phyloP scores from a whole-genome alignment of 2,888 invertebrate species.

The Craniophora ligustri region DNA sequence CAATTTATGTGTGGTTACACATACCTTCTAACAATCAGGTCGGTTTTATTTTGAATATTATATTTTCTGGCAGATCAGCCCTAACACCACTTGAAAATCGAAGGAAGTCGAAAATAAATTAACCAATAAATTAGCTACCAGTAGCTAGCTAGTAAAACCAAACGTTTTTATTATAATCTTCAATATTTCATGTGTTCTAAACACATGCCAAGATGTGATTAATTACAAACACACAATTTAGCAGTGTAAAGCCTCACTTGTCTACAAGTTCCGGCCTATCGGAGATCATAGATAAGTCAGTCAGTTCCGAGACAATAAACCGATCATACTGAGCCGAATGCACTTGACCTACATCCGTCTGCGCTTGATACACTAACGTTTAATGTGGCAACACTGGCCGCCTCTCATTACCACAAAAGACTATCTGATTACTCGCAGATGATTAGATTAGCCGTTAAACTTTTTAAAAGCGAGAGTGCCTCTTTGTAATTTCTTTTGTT shows the following conservation, averaged over 20 bases:
- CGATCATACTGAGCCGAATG: slow-evolving; percentile 39
- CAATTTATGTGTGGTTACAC: too few relatives aligned
- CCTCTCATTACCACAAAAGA: slow-evolving; percentile 21
- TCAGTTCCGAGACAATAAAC: slow-evolving; percentile 48
- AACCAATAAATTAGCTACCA: too few relatives aligned
- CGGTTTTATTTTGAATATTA: too few relatives aligned
- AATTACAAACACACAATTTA: slow-evolving; percentile 2
- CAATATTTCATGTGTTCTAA: too few relatives aligned
- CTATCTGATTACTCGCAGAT: slow-evolving; percentile 9
- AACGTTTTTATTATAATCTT: too few relatives aligned
- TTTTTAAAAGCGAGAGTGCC: slow-evolving; percentile 21
- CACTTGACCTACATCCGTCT: slow-evolving; percentile 59
- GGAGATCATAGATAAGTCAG: slow-evolving; percentile 13
- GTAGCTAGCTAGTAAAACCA: too few relatives aligned
- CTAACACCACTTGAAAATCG: too few relatives aligned
- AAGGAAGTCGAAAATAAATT: too few relatives aligned
- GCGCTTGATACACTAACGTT: slow-evolving; percentile 7
- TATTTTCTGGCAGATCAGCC: too few relatives aligned
- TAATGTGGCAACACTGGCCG: slow-evolving; percentile 18
- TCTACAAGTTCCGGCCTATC: slow-evolving; percentile 48
- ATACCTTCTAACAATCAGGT: too few relatives aligned
- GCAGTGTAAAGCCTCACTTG: slow-evolving; percentile 26
- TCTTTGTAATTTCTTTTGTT: slow-evolving; percentile 35
- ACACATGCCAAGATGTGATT: too few relatives aligned
- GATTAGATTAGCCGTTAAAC: slow-evolving; percentile 33